Conservation (phyloP, 2,888 invertebrate species). For the Drosophila mayaguana region DNA sequence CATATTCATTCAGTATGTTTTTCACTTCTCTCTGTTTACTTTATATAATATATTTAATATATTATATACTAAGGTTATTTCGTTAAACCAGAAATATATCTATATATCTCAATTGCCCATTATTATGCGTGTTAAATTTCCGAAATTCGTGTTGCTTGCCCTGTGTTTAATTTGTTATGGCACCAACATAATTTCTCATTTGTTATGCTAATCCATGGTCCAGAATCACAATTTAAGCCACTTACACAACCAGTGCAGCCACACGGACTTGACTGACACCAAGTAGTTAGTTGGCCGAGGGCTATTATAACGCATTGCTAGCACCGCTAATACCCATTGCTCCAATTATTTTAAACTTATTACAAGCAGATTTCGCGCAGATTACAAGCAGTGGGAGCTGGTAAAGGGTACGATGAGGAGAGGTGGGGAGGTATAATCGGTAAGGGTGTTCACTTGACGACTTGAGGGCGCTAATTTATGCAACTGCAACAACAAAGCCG, state of each 20-base stretch:
- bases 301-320: constrained; percentile 60
- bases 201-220: constrained; percentile 51
- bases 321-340: constrained; percentile 65
- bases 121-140: not conserved
- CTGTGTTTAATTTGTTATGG: constrained; percentile 7
- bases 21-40: no score
- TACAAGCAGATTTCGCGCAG: constrained; percentile 72
- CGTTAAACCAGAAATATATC: no score
- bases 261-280: constrained; percentile 1
- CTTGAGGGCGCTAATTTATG: constrained; percentile 68
- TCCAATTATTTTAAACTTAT: constrained; percentile 75
- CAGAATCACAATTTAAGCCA: constrained; percentile 20
- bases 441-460: constrained; percentile 42
- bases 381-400: constrained; percentile 46
- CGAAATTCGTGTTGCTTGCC: not conserved
- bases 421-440: not conserved
- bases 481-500: constrained; percentile 57
- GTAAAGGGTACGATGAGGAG: no score
- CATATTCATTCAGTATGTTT: no score
- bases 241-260: constrained; percentile 9
- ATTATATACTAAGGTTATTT: no score
- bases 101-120: not conserved
- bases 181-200: constrained; percentile 34
- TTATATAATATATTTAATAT: no score
- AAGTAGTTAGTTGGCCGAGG: constrained; percentile 32